phyloP scores from a whole-genome alignment of 2,113 vertebrate species.

The Beaufortia kweichowensis region DNA sequence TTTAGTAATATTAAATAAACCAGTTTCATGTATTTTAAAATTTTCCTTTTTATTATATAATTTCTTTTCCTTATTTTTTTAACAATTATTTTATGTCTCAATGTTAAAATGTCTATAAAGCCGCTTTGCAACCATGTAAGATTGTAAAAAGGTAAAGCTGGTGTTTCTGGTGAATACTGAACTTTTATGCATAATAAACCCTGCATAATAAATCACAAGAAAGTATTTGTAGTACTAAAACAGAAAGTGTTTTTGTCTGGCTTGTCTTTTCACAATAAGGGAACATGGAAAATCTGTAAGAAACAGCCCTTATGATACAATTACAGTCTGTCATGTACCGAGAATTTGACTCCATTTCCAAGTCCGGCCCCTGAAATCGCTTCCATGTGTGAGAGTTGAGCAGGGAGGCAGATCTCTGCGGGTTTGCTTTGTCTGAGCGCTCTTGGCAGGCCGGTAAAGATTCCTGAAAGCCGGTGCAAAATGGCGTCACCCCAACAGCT shows the following conservation, averaged over 20 bases:
- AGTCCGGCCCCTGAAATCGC: slow-evolving; percentile 9
- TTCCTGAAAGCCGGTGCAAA: slow-evolving; percentile 69
- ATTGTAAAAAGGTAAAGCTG: no score
- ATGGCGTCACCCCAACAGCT: slow-evolving; percentile 65
- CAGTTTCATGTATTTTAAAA: no score
- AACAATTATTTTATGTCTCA: no score
- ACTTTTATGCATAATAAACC: no score
- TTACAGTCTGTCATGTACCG: slow-evolving; percentile 13
- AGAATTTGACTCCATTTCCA: not conserved
- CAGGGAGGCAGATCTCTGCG: slow-evolving; percentile 59
- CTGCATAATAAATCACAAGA: not conserved
- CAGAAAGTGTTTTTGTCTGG: slow-evolving; percentile 10
- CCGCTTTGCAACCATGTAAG: no score
- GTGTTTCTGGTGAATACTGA: no score
- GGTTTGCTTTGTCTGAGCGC: slow-evolving; percentile 60
- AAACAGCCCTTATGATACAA: slow-evolving; percentile 1
- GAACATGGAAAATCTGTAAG: slow-evolving; percentile 24
- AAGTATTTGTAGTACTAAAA: not conserved
- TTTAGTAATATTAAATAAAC: no score
- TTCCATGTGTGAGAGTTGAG: slow-evolving; percentile 49
- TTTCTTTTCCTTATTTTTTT: no score
- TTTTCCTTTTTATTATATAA: no score
- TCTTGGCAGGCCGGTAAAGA: slow-evolving; percentile 53
- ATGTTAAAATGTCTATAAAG: no score
- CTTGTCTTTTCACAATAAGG: not conserved